phyloP scores from a whole-genome alignment of 2,113 vertebrate genomes.

The Atractosteus spatula region DNA sequence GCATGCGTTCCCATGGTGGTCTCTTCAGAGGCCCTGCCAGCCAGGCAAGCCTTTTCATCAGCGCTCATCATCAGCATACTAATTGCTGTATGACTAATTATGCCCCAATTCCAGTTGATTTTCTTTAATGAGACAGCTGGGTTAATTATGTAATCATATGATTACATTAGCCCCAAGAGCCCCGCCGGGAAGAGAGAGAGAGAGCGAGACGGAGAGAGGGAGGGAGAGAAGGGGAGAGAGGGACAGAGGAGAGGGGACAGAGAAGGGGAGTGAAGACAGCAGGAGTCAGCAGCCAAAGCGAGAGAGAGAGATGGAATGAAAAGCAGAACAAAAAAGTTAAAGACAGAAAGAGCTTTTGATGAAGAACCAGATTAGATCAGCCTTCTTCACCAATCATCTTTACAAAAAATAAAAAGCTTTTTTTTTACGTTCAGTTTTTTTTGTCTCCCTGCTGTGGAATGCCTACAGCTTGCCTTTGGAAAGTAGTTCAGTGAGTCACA shows the following conservation, averaged over 20 bases:
- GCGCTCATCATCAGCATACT: constrained; percentile 79
- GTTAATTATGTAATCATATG: constrained; percentile 91
- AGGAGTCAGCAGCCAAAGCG: neutral
- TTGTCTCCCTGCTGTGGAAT: neutral
- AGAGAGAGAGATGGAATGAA: neutral
- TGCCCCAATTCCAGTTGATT: constrained; percentile 88
- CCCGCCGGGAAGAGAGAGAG: constrained; percentile 55
- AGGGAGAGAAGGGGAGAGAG: constrained; percentile 1
- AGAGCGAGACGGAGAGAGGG: constrained; percentile 4
- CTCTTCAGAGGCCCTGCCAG: constrained; percentile 61
- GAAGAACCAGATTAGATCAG: too few species aligned
- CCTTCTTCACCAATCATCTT: too few species aligned
- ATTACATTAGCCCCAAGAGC: constrained; percentile 82
- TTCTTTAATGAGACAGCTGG: constrained; percentile 90
- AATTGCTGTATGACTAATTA: constrained; percentile 89
- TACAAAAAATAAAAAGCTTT: too few species aligned
- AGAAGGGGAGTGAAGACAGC: neutral
- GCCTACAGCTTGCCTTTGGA: neutral
- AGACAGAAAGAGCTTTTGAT: neutral
- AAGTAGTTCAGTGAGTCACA: neutral
- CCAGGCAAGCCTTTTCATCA: constrained; percentile 69
- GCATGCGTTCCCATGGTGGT: constrained; percentile 57
- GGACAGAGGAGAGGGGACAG: neutral
- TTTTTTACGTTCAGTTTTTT: too few species aligned
- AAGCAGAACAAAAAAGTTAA: neutral